Percentiles rank a stretch among this genome's conserved stretches.
These are phyloP conservation scores for Amorpha juglandis DNA, from an alignment of 2,888 invertebrate species.

Conservation along the genomic window DNA sequence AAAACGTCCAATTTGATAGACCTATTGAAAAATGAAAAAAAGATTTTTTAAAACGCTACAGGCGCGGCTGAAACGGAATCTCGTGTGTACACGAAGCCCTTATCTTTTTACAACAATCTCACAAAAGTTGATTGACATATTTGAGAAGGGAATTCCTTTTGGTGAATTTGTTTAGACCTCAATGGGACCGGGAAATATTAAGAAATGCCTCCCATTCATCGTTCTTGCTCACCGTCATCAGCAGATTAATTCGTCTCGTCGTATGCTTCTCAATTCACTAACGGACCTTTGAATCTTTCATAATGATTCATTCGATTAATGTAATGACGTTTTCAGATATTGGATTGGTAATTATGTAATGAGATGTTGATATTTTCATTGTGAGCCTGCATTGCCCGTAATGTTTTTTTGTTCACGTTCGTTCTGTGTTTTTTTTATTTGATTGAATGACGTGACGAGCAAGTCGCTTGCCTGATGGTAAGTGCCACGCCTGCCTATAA, in stretches of 20 bases:
- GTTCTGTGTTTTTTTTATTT: no score
- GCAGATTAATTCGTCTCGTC: conserved; percentile 44
- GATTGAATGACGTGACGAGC: no score
- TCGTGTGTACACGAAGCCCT: conserved; percentile 40
- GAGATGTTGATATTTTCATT: not conserved
- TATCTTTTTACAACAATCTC: conserved; percentile 65
- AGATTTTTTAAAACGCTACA: not conserved
- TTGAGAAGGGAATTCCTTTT: conserved; percentile 64
- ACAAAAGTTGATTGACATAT: conserved; percentile 75
- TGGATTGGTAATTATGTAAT: conserved; percentile 18
- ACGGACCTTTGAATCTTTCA: conserved; percentile 37
- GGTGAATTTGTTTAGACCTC: conserved; percentile 71
- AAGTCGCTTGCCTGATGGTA: no score
- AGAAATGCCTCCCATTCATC: conserved; percentile 60
- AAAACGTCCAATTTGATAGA: no score
- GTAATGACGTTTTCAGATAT: conserved; percentile 11
- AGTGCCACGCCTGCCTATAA: no score
- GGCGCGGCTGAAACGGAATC: not conserved
- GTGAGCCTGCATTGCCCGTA: no score
- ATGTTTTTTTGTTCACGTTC: no score
- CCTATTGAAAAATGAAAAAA: not conserved
- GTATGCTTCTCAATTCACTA: conserved; percentile 36
- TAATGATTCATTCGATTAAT: conserved; percentile 13
- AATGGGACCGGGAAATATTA: conserved; percentile 63
- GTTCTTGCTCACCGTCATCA: conserved; percentile 53